Evolutionary conservation across 2,113 vertebrate genomes (phyloP).

Genomic region (Gobio gobio): DNA sequence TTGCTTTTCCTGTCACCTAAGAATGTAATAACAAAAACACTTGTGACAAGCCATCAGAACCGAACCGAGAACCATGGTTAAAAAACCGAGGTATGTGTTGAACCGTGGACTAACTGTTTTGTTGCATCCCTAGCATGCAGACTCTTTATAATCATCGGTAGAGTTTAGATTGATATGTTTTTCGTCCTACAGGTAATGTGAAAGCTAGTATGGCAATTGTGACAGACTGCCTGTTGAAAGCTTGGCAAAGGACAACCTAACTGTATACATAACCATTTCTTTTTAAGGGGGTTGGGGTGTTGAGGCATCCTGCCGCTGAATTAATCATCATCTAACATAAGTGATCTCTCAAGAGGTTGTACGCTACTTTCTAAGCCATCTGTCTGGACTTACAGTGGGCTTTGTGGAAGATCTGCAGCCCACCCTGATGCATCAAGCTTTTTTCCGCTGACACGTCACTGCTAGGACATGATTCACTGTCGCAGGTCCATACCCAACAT

Average conservation of each 20-base stretch:
- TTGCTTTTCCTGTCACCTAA: too few species aligned
- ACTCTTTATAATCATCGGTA: neutral
- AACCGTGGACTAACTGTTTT: too few species aligned
- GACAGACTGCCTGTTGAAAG: constrained; percentile 23
- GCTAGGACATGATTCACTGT: constrained; percentile 35
- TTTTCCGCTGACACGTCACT: constrained; percentile 15
- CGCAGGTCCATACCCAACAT: constrained; percentile 34
- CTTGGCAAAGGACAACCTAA: constrained; percentile 12
- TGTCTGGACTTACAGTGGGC: constrained; percentile 28
- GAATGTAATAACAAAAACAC: too few species aligned
- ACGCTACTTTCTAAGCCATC: constrained; percentile 24
- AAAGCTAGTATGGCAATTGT: neutral
- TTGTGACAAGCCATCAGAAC: too few species aligned
- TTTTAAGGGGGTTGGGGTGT: neutral
- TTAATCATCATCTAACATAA: constrained; percentile 30
- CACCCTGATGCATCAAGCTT: constrained; percentile 26
- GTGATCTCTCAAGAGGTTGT: constrained; percentile 26
- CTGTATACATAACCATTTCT: constrained; percentile 12
- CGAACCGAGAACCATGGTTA: too few species aligned
- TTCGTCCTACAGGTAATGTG: neutral
- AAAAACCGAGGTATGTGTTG: too few species aligned
- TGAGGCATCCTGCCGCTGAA: neutral
- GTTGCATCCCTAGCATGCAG: too few species aligned
- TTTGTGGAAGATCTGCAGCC: constrained; percentile 35
- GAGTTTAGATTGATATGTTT: neutral